Evolutionary conservation across 1,140 invertebrate genomes (phyloP).

Genomic region (Oryzaephilus surinamensis): DNA sequence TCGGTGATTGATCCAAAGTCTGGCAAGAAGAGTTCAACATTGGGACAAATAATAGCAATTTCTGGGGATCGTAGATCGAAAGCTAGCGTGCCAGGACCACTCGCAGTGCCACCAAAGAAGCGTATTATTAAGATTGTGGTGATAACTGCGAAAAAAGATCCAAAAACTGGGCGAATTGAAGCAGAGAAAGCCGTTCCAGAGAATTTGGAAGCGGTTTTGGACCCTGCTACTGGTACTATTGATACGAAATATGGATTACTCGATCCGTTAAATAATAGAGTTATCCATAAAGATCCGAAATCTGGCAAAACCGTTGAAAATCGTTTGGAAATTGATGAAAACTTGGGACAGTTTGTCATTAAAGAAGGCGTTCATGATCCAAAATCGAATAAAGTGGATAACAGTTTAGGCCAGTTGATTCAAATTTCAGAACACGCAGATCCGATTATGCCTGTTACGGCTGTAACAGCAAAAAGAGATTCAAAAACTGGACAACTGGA

Average conservation of each 20-base stretch:
- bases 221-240: conserved; percentile 49
- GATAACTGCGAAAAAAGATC: conserved; percentile 51
- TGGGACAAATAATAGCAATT: conserved; percentile 44
- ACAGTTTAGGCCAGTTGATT: conserved; percentile 42
- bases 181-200: conserved; percentile 51
- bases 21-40: conserved; percentile 42
- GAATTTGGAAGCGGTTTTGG: conserved; percentile 49
- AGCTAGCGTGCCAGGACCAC: conserved; percentile 41
- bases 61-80: conserved; percentile 33
- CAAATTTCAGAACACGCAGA: conserved; percentile 39
- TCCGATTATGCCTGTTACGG: conserved; percentile 44
- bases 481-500: conserved; percentile 41
- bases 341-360: conserved; percentile 50
- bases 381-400: conserved; percentile 43
- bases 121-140: conserved; percentile 55
- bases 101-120: conserved; percentile 48
- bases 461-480: conserved; percentile 44
- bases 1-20: conserved; percentile 47
- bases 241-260: conserved; percentile 56
- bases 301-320: conserved; percentile 43
- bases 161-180: conserved; percentile 50
- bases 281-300: conserved; percentile 43
- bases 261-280: conserved; percentile 46
- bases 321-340: conserved; percentile 45
- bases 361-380: conserved; percentile 45